A percentile compares a stretch with the other conserved stretches of the same genome.
These are phyloP conservation scores for Wiebesia pumilae DNA, from an alignment of 1,140 invertebrate genomes.

Conservation along the genomic window DNA sequence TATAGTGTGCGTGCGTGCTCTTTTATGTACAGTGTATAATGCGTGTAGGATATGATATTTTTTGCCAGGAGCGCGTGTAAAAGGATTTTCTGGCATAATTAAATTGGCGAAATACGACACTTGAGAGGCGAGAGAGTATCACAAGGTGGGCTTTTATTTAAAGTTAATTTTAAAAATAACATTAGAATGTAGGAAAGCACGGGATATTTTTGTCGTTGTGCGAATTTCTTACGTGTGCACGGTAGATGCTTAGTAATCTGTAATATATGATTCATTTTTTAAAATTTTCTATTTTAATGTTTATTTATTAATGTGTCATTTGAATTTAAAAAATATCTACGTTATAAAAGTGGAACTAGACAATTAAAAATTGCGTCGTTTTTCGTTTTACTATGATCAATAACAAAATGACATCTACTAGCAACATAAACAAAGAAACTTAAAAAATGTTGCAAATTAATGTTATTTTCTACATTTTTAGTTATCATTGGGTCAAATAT, in stretches of 20 bases:
- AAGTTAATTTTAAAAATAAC: conserved; percentile 22
- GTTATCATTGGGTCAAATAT: too few species aligned
- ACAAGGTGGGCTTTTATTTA: neutral
- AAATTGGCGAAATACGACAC: conserved; percentile 30
- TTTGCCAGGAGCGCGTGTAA: conserved; percentile 2
- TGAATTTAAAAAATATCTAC: neutral
- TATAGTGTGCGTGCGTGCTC: neutral
- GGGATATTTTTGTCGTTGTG: neutral
- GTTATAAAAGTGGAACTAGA: neutral
- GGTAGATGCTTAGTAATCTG: neutral
- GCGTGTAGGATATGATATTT: conserved; percentile 1
- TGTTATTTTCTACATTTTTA: too few species aligned
- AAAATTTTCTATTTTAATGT: neutral
- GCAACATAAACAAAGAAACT: too few species aligned
- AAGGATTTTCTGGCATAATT: conserved; percentile 26
- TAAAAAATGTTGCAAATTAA: too few species aligned
- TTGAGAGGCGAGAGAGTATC: neutral
- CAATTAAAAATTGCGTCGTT: neutral
- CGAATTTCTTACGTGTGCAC: neutral
- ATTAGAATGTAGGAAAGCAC: neutral
- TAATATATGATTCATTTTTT: neutral
- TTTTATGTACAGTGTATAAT: neutral
- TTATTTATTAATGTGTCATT: neutral
- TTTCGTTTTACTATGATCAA: neutral
- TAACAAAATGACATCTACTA: too few species aligned